A percentile compares a stretch with the other conserved stretches of the same genome.
Evolutionary conservation across 2,797 vertebrate species (phyloP).

Genomic region (Simalia tracyae): DNA sequence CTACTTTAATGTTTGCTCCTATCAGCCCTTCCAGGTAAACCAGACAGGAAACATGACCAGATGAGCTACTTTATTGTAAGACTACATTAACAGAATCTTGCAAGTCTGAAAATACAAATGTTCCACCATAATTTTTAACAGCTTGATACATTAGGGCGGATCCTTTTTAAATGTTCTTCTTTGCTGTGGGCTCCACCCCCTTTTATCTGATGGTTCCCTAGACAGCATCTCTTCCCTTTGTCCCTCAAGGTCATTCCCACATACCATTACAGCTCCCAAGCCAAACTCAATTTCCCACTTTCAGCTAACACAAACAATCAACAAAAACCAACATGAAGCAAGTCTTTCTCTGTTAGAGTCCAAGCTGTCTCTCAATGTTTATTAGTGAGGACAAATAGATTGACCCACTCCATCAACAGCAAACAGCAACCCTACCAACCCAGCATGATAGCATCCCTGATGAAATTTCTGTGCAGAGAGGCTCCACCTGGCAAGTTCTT

Average conservation of each 20-base stretch:
- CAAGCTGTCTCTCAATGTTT: background rate
- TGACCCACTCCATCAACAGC: background rate
- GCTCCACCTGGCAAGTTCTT: background rate
- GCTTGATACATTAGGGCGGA: too few relatives aligned
- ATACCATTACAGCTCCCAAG: background rate
- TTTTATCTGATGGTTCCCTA: too few relatives aligned
- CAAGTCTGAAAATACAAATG: too few relatives aligned
- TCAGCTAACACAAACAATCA: background rate
- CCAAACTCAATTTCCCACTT: background rate
- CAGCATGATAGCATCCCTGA: background rate
- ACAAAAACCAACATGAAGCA: background rate
- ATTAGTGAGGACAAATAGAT: background rate
- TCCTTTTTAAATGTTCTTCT: too few relatives aligned
- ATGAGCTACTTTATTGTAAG: too few relatives aligned
- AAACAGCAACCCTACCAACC: background rate
- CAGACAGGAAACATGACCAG: too few relatives aligned
- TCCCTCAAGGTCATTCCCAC: too few relatives aligned
- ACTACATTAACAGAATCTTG: too few relatives aligned
- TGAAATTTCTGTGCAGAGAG: background rate
- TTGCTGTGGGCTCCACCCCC: too few relatives aligned
- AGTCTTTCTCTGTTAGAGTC: background rate
- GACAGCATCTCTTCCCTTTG: too few relatives aligned
- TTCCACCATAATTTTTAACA: too few relatives aligned
- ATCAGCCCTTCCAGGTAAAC: too few relatives aligned
- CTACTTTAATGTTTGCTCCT: background rate